phyloP scores from a whole-genome alignment of 1,140 invertebrate species.

The Trichonephila clavipes region DNA sequence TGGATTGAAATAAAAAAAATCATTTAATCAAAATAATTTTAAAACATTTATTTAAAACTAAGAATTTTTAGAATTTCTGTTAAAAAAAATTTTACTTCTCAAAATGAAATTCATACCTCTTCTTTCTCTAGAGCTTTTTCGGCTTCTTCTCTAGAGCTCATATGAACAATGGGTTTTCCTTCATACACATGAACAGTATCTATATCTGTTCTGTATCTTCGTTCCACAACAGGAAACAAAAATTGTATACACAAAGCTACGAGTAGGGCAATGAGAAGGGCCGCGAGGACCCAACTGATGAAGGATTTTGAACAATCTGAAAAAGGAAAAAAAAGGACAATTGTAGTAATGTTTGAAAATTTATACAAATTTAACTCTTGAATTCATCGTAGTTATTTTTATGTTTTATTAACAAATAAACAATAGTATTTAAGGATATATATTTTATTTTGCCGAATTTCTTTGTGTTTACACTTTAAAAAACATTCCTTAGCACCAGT shows the following conservation, averaged over 20 bases:
- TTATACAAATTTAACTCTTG: no score
- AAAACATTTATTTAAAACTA: no score
- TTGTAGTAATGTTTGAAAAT: no score
- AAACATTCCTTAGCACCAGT: no score
- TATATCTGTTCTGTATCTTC: background rate
- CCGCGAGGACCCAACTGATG: constrained; percentile 28
- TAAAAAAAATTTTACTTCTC: background rate
- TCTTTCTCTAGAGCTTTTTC: background rate
- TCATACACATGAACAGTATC: background rate
- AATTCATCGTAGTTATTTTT: no score
- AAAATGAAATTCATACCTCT: background rate
- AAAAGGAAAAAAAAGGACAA: background rate
- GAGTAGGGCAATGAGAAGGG: constrained; percentile 25
- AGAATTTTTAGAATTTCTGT: no score
- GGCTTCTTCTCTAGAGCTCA: background rate
- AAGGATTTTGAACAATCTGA: constrained; percentile 44
- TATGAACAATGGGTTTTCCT: constrained; percentile 8
- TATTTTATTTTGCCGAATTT: no score
- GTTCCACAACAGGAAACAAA: constrained; percentile 11
- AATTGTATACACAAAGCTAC: constrained; percentile 18
- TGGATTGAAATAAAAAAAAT: no score
- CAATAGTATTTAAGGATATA: no score
- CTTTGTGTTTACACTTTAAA: no score
- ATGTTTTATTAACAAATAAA: no score
- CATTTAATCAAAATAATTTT: no score